phyloP scores from a whole-genome alignment of 2,113 vertebrate species.

The Cettia cetti region DNA sequence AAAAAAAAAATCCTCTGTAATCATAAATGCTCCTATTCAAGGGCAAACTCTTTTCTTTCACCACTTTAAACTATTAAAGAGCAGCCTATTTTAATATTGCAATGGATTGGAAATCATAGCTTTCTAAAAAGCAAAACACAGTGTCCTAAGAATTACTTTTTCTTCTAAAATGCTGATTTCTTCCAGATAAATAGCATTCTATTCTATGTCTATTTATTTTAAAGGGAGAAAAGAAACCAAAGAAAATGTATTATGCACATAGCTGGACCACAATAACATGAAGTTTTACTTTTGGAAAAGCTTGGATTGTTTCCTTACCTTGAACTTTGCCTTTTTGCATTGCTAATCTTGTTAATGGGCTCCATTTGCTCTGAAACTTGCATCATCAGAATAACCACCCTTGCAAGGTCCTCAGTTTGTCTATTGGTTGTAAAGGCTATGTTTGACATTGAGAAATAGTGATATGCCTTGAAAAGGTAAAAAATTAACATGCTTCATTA shows the following conservation, averaged over 20 bases:
- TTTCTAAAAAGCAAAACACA: neutral
- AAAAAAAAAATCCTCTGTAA: neutral
- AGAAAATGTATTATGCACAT: neutral
- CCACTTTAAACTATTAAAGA: neutral
- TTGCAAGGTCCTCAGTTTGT: constrained; percentile 31
- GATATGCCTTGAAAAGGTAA: constrained; percentile 48
- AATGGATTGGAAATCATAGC: neutral
- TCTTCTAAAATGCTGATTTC: neutral
- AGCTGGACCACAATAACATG: constrained; percentile 2
- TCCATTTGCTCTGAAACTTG: constrained; percentile 64
- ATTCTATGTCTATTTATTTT: constrained; percentile 20
- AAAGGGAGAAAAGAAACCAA: neutral
- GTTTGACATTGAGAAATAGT: constrained; percentile 6
- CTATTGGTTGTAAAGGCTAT: constrained; percentile 42
- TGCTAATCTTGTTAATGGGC: constrained; percentile 69
- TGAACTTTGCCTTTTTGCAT: constrained; percentile 68
- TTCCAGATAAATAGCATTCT: constrained; percentile 11
- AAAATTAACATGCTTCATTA: neutral
- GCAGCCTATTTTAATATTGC: neutral
- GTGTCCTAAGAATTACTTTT: neutral
- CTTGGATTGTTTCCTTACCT: constrained; percentile 45
- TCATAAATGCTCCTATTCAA: neutral
- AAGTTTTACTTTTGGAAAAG: constrained; percentile 59
- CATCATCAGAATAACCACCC: constrained; percentile 61
- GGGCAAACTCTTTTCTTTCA: neutral